Base-by-base conservation (phyloP, 2,113 vertebrate genomes). In the Myocastor coypus region DNA sequence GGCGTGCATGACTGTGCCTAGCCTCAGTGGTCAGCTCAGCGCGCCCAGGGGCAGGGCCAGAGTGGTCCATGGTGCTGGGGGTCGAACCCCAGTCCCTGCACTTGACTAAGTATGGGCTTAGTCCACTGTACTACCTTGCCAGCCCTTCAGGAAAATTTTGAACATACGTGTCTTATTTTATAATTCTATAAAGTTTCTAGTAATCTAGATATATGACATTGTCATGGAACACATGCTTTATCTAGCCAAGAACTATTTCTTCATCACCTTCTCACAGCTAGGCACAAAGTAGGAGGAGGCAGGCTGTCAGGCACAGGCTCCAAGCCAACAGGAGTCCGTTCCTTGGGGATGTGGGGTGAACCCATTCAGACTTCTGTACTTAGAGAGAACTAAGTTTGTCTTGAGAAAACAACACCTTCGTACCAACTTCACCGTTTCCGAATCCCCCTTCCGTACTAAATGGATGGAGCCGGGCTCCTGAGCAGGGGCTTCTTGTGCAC, bases 111-210 rank as follows among this genome's bases (percentile, higher is more conserved):
- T 57, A 57, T 19, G 55, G 55, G 16, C 55, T 57, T 57, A 57
- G 17, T 57, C 55, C 55, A 57, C 4, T 57, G 55, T 19, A 57
- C 55, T 17, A 19, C 5, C 55, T 57, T 16, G 4, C 55, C 17
- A 5, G 55, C 16, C 14, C 55, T 40, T 50, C 26, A n/a, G 17
- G 80, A 37, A 32, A 14, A 87, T 50, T 84, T 89, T 81, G 8
- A 83, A 63, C 64, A 94, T 78, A 12, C 75, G 46, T 82, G 40
- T 84, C 52, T 86, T 83, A 69, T 89, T 55, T 86, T 68, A 42
- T 16, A 87, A 69, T 69, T 89, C 77, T 55, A 34, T 34, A 73
- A 83, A 52, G 37, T 75, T 66, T 46, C 80, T 34, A 26, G 3
- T 22, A 71, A 59, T 32, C 17, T 28, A 75, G 63, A 40, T 30